Conservation (phyloP, 2,888 invertebrate species). For the Diplolepis rosae region DNA sequence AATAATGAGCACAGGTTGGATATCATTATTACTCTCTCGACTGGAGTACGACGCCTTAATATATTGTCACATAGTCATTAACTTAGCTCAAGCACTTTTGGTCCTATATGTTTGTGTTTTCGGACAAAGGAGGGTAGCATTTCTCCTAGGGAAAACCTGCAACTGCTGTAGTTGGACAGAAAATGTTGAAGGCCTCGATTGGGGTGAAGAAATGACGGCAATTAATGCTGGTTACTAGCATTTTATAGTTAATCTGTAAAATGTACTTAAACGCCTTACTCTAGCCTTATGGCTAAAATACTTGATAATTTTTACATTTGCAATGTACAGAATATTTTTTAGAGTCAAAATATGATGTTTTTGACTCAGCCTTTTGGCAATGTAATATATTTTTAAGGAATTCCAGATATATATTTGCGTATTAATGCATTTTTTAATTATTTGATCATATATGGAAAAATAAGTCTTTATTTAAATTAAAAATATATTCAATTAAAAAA, state of each 20-base stretch:
- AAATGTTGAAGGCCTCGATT: conserved; percentile 84
- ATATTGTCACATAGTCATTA: conserved; percentile 85
- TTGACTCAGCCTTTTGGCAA: not conserved
- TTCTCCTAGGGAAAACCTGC: conserved; percentile 86
- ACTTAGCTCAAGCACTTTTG: conserved; percentile 84
- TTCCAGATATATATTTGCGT: too few relatives aligned
- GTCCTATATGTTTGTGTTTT: conserved; percentile 86
- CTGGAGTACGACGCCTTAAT: conserved; percentile 82
- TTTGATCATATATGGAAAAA: too few relatives aligned
- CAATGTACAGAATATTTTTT: not conserved
- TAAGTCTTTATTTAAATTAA: too few relatives aligned
- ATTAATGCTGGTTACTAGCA: conserved; percentile 82
- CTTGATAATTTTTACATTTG: not conserved
- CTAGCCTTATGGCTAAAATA: not conserved
- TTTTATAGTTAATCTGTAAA: not conserved
- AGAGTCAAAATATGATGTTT: not conserved
- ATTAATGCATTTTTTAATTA: too few relatives aligned
- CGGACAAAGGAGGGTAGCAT: conserved; percentile 86
- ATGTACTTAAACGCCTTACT: conserved; percentile 7
- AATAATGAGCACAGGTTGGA: conserved; percentile 85
- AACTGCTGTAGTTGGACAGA: conserved; percentile 77
- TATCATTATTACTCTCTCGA: conserved; percentile 86
- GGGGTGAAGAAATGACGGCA: conserved; percentile 93
- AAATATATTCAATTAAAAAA: too few relatives aligned
- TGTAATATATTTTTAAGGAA: not conserved